These are phyloP conservation scores for Brachyrhaphis roseni DNA, from an alignment of 2,797 vertebrate genomes.

Conservation along the genomic window DNA sequence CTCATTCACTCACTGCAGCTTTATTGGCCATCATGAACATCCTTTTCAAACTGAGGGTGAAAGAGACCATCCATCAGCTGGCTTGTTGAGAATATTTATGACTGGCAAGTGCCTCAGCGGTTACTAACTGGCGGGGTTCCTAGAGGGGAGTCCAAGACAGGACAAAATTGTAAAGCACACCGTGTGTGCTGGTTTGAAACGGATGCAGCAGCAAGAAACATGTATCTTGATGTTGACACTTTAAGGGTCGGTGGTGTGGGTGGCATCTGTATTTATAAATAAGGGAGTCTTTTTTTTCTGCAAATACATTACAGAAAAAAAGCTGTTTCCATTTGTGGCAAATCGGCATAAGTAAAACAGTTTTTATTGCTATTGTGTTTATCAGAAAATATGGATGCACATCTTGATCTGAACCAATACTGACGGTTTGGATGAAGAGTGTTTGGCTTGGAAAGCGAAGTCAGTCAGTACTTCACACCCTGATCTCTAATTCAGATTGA, in stretches of 20 bases:
- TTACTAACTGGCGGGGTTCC: slow-evolving; percentile 65
- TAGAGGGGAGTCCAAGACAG: slow-evolving; percentile 50
- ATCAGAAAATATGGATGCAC: neutral
- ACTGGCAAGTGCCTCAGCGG: slow-evolving; percentile 64
- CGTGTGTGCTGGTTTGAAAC: slow-evolving; percentile 49
- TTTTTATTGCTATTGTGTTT: neutral
- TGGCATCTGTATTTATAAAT: neutral
- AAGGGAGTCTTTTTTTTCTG: neutral
- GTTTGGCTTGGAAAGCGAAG: neutral
- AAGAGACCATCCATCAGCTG: slow-evolving; percentile 69
- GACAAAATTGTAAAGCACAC: slow-evolving; percentile 53
- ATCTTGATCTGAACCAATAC: neutral
- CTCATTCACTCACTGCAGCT: slow-evolving; percentile 53
- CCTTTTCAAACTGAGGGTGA: slow-evolving; percentile 63
- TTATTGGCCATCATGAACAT: slow-evolving; percentile 62
- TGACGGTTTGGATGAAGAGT: neutral
- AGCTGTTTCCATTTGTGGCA: neutral
- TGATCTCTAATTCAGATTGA: neutral
- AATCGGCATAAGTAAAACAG: too few relatives aligned
- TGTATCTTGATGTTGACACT: slow-evolving; percentile 30
- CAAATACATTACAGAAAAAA: neutral
- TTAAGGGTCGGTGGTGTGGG: neutral
- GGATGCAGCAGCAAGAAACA: slow-evolving; percentile 22
- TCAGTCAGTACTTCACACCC: neutral
- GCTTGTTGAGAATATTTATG: slow-evolving; percentile 78